Conservation (phyloP, 2,888 invertebrate species). For the Cryptocheilus praepositus region DNA sequence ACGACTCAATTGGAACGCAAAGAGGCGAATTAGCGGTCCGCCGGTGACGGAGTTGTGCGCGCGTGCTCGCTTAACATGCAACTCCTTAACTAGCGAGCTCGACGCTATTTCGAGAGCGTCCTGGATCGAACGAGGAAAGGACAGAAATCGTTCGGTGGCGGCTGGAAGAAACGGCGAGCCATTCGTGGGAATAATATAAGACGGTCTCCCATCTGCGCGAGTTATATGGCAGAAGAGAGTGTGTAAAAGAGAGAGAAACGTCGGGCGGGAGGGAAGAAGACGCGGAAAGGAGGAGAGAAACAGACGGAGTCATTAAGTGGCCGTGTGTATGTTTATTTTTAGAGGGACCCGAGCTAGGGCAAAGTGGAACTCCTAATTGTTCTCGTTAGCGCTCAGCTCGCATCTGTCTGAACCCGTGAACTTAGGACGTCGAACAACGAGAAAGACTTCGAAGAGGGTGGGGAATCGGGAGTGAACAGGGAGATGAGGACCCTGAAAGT, state of each 20-base stretch:
- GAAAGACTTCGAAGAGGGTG: conserved; percentile 13
- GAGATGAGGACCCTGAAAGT: conserved; percentile 19
- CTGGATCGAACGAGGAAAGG: neutral
- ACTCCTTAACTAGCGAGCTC: conserved; percentile 14
- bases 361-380: conserved; percentile 74
- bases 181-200: conserved; percentile 66
- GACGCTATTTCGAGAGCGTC: conserved; percentile 16
- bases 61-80: neutral
- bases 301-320: conserved; percentile 65
- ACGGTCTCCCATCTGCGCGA: conserved; percentile 62
- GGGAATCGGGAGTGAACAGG: conserved; percentile 4
- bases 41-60: neutral
- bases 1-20: conserved; percentile 6
- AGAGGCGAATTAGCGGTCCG: conserved; percentile 5
- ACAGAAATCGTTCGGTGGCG: conserved; percentile 8
- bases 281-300: neutral
- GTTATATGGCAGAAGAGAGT: conserved; percentile 58
- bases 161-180: conserved; percentile 57
- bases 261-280: conserved; percentile 5
- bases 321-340: conserved; percentile 68
- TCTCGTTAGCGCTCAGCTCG: conserved; percentile 71
- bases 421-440: conserved; percentile 54
- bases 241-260: conserved; percentile 48
- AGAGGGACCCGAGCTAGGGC: conserved; percentile 67
- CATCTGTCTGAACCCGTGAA: conserved; percentile 74